Evolutionary conservation across 2,888 invertebrate genomes (phyloP).

Genomic region (Parnassius glacialis): DNA sequence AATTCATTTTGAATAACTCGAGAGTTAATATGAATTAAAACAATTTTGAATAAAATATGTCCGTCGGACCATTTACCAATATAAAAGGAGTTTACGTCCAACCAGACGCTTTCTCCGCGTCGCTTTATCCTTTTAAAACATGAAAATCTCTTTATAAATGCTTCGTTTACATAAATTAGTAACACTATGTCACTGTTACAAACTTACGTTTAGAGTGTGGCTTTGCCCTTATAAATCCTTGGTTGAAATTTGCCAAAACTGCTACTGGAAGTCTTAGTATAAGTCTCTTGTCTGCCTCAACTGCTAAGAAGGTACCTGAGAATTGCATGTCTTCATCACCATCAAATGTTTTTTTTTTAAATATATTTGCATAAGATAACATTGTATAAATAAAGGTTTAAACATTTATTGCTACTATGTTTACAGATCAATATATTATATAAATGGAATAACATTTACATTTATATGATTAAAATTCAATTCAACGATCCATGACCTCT

Average conservation of each 20-base stretch:
- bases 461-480: no score
- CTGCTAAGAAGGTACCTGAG: no score
- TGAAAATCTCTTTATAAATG: slow-evolving; percentile 5
- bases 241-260: no score
- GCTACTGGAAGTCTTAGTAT: no score
- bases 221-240: background rate
- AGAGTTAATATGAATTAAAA: slow-evolving; percentile 13
- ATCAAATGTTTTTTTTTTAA: no score
- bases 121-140: slow-evolving; percentile 22
- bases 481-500: background rate
- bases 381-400: no score
- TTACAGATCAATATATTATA: no score
- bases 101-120: slow-evolving; percentile 19
- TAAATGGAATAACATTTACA: no score
- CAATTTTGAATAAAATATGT: slow-evolving; percentile 11
- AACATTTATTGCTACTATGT: no score
- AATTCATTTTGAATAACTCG: slow-evolving; percentile 3
- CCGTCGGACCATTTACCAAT: slow-evolving; percentile 15
- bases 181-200: background rate
- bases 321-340: no score
- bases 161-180: slow-evolving; percentile 14
- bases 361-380: no score
- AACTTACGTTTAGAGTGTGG: background rate
- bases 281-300: no score
- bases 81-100: slow-evolving; percentile 11